Evolutionary conservation across 2,113 vertebrate genomes (phyloP).

Genomic region (Glareola pratincola): DNA sequence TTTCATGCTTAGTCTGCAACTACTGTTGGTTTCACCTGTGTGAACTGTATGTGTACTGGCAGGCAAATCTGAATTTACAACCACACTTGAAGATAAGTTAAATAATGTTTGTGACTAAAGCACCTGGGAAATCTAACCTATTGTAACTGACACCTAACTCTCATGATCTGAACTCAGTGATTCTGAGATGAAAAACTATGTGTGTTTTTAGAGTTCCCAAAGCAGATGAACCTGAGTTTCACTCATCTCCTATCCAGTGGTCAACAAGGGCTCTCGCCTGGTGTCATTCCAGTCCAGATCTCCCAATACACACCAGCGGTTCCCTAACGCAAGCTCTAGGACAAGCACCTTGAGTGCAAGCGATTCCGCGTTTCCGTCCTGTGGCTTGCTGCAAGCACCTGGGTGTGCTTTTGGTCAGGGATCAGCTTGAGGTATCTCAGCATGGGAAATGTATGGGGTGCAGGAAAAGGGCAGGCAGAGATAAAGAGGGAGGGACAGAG

Average conservation of each 20-base stretch:
- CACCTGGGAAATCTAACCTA: background rate
- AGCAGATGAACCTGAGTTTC: background rate
- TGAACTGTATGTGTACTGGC: background rate
- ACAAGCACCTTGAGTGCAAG: background rate
- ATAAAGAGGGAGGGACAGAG: slow-evolving; percentile 36
- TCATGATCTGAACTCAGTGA: background rate
- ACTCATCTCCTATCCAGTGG: background rate
- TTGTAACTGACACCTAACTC: background rate
- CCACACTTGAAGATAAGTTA: background rate
- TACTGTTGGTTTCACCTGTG: background rate
- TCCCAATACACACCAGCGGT: background rate
- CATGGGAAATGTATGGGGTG: background rate
- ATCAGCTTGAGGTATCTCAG: background rate
- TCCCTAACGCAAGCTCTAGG: background rate
- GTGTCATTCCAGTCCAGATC: background rate
- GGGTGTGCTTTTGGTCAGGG: background rate
- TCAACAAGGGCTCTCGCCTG: background rate
- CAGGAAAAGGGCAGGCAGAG: background rate
- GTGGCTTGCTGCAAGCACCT: background rate
- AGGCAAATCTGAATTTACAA: background rate
- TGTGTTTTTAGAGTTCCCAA: background rate
- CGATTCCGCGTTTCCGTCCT: rapidly evolving
- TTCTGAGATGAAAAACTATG: background rate
- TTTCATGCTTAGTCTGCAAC: background rate
- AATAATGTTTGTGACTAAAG: background rate